Base-by-base conservation (phyloP, 2,797 vertebrate species). In the Toxotes lorentzi region DNA sequence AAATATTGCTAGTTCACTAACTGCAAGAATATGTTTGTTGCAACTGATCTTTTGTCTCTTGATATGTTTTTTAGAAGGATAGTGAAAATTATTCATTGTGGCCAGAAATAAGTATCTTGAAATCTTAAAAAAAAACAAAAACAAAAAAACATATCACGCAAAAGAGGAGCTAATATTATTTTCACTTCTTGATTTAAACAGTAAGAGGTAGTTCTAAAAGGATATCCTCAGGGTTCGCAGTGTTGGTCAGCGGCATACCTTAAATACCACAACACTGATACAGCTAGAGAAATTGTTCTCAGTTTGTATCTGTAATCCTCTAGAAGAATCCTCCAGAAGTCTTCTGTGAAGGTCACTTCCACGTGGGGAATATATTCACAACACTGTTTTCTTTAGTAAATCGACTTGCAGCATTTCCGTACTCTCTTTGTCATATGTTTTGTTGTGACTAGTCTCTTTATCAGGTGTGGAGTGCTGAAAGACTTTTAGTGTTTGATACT, bases 221-320 rank as follows among this genome's bases (percentile, higher is more conserved):
- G 75, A 79, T 53, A 54, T 85, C 76, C 60, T 76, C 47, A 43
- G 17, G 78, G 62, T 54, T 69, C 66, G 62, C 41, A 14, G 60
- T 72, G 57, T 73, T 74, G 66, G 32, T 72, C 76, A 69, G 67
- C 19, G 14, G 27, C 73, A 68, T 78, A 23, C 34, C 16, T 34
- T n/a, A 70, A 86, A 90, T 85, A 69, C 76, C 81, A 81, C 76
- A 87, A 62, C 66, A 71, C 73, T 48, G 88, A 87, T 86, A 48
- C 77, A 64, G 60, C 41, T 2, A 45, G 54, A 73, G 60, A 48
- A 75, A 75, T 7, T 24, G 30, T 67, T 74, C 21, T 78, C 38
- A 57, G 63, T 4, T 41, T 62, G 5, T 50, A 6, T 72, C 51
- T 48, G 41, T 84, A 74, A 82, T 81, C 71, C 66, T 76, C 30